Percentiles rank a stretch among this genome's conserved stretches.
Evolutionary conservation across 2,113 vertebrate genomes (phyloP).

Genomic region (Corythornis madagascariensis): DNA sequence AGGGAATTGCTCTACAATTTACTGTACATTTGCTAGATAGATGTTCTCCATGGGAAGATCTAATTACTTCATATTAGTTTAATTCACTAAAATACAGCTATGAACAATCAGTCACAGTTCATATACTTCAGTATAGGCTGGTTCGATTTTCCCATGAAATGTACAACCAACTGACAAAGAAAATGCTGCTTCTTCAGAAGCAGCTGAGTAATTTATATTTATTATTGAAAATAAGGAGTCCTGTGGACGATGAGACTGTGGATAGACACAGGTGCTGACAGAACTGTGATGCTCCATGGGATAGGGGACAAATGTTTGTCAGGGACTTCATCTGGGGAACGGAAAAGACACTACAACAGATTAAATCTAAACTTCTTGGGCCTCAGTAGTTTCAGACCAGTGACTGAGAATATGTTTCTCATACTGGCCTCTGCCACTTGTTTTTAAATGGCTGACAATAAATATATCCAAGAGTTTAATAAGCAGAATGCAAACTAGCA

Average conservation of each 20-base stretch:
- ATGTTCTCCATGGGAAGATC: neutral
- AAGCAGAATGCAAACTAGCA: neutral
- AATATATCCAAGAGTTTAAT: neutral
- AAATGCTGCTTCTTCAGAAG: neutral
- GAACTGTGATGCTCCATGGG: neutral
- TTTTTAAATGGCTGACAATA: neutral
- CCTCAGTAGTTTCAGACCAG: neutral
- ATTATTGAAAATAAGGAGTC: neutral
- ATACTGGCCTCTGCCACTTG: accelerated
- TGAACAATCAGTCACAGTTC: neutral
- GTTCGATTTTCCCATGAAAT: neutral
- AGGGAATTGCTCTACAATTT: neutral
- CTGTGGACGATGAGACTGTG: neutral
- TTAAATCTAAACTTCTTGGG: neutral
- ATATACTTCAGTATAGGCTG: neutral
- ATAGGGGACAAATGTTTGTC: neutral
- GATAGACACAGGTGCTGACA: neutral
- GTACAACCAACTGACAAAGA: neutral
- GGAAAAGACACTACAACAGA: neutral
- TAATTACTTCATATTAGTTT: neutral
- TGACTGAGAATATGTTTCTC: neutral
- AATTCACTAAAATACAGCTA: neutral
- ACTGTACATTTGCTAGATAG: neutral
- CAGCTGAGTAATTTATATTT: neutral
- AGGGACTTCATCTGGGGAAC: neutral